Evolutionary conservation across 1,140 invertebrate species (phyloP), one percentile per base, ranked within the genome.

Genomic region (Babylonia areolata): DNA sequence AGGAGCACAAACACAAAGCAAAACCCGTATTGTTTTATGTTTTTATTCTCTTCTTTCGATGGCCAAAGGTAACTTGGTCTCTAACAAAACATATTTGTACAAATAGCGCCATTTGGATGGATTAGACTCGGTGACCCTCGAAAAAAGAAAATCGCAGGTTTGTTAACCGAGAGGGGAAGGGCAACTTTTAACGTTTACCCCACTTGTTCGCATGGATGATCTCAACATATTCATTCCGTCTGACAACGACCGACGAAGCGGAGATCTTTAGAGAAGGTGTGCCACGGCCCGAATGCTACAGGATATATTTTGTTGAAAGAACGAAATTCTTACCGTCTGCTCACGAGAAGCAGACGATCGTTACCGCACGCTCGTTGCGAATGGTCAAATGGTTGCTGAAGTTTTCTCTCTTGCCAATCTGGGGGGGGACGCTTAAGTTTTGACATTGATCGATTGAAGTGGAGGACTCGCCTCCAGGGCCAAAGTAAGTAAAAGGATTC

Each of bases 51-150:
- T 23, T 15, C 1, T 2, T n/a, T 23, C 28, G 23, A 64, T 28
- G 28, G 17, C 58, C 58, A 12, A 28, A 23, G 58, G 58, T 6
- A n/a, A n/a, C n/a, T n/a, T n/a, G n/a, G n/a, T n/a, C 58, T 6
- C 5, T 64, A 64, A 20, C 15, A 77, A 40, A 77, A 33, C 17
- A 77, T 40, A 77, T 77, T 77, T 40, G 75, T 35, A 40, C 17
- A 39, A 37, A 37, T 77, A 39, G 33, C 75, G 75, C 35, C 75
- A 3, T 77, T 77, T 40, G 35, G 75, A 77, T 37, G 75, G 75
- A 77, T 77, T 77, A 77, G 20, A 77, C 75, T 40, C 75, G 35
- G 35, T 77, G 75, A 77, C 75, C 75, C 73, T 20, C 46, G 71
- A 73, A 73, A 35, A n/a, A 35, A 33, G 35, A 73, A 77, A 77